Evolutionary conservation across 2,113 vertebrate species (phyloP), one percentile per base, ranked within the genome.

Genomic region (Etheostoma spectabile): DNA sequence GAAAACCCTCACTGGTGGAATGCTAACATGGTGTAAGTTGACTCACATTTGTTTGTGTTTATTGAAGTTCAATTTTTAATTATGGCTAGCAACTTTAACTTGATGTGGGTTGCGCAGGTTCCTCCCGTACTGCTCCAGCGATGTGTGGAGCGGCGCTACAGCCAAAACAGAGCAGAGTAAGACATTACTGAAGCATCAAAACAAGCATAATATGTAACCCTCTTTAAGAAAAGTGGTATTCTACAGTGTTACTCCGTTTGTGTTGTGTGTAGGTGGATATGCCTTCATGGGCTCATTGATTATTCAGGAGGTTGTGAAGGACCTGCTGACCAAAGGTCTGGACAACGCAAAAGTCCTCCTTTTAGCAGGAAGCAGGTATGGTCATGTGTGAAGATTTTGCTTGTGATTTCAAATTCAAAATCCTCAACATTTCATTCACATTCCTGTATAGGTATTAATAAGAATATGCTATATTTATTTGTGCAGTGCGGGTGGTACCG

Each of bases 1-100:
- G 98, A 99, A 90, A 99, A 99, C 90, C 98, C 98, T 45, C 97
- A 99, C 92, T 99, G 98, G 98, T 99, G 98, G 98, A 99, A 99
- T 2, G 98, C 98, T 85, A 99, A 99, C 95, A 99, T 98, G 96
- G 98, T 99, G 98, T 99, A 98, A 96, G 98, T 86, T 72, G 64
- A 71, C 82, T 74, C 16, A 12, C 63, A 49, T 80, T 59, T 73
- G 8, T 82, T 38, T 38, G 53, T 65, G 35, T 52, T 69, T 61
- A 13, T 27, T 19, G 5, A 46, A 42, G 19, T 45, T 68, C 22
- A n/a, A 4, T 62, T 71, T 60, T 22, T 52, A 64, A 63, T 79
- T 49, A 55, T 1, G 35, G 24, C 19, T 30, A 10, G 3, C 16
- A 35, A 61, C 16, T 84, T 83, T 53, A 79, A 84, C 77, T 49